Conservation (phyloP, 2,888 invertebrate species). For the Abrostola triplasia region DNA sequence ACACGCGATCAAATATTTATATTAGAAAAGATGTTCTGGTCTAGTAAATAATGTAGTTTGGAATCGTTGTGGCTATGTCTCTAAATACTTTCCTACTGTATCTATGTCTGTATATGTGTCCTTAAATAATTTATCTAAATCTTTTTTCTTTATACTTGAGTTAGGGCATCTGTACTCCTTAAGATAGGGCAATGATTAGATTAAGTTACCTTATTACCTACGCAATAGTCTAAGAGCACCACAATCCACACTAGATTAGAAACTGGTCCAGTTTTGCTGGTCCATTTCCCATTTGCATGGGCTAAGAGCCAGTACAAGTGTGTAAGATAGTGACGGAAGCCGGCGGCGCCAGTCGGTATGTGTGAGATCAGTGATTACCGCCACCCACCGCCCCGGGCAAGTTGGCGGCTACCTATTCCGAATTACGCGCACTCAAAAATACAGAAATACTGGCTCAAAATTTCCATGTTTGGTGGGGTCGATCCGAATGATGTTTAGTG, state of each 20-base stretch:
- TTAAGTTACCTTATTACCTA: too few relatives aligned
- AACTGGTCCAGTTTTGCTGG: neutral
- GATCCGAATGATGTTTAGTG: neutral
- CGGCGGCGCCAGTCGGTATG: constrained; percentile 59
- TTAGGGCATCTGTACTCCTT: too few relatives aligned
- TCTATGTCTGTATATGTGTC: too few relatives aligned
- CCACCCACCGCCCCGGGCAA: constrained; percentile 53
- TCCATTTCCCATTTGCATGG: neutral
- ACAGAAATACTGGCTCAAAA: constrained; percentile 4
- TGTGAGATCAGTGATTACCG: constrained; percentile 66
- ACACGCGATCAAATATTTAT: too few relatives aligned
- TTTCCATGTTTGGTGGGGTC: neutral
- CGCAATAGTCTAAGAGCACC: too few relatives aligned
- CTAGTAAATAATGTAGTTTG: too few relatives aligned
- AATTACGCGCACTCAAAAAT: constrained; percentile 11
- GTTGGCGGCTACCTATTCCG: constrained; percentile 40
- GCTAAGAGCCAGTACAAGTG: constrained; percentile 20
- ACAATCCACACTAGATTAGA: neutral
- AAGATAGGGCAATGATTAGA: too few relatives aligned
- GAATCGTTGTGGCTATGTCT: too few relatives aligned
- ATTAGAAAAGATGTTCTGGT: too few relatives aligned
- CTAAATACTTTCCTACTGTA: too few relatives aligned
- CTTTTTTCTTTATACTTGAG: too few relatives aligned
- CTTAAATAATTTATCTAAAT: too few relatives aligned
- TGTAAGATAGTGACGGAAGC: constrained; percentile 46